Conservation (phyloP, 2,797 vertebrate species). For the Paratrypauchen microcephalus region DNA sequence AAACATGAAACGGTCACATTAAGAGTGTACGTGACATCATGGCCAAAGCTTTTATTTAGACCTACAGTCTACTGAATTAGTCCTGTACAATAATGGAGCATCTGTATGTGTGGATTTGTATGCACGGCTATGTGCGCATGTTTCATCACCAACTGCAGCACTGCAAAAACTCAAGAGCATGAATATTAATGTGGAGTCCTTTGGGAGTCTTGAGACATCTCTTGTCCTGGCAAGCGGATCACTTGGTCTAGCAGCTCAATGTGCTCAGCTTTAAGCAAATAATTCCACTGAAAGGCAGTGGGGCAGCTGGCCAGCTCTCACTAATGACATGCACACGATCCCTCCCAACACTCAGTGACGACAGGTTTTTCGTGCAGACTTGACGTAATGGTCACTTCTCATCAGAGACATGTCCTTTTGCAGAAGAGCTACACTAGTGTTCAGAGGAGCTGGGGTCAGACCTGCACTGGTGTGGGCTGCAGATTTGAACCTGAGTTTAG, state of each 20-base stretch:
- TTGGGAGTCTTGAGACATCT: constrained; percentile 76
- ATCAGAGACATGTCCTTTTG: constrained; percentile 31
- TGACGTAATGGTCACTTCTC: constrained; percentile 40
- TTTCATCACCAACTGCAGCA: constrained; percentile 73
- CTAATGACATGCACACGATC: constrained; percentile 50
- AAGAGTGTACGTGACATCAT: neutral
- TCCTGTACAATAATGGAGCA: constrained; percentile 30
- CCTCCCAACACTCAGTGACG: constrained; percentile 35
- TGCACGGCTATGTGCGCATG: constrained; percentile 44
- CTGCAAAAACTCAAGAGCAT: constrained; percentile 74
- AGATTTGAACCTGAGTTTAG: constrained; percentile 41
- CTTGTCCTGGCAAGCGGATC: constrained; percentile 75
- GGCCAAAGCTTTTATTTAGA: constrained; percentile 19
- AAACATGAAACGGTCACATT: constrained; percentile 21
- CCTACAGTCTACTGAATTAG: constrained; percentile 31
- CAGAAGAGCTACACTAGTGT: constrained; percentile 33
- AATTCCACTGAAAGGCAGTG: constrained; percentile 76
- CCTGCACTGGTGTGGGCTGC: constrained; percentile 36
- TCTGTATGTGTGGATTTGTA: constrained; percentile 24
- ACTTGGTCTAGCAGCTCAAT: constrained; percentile 68
- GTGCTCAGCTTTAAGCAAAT: constrained; percentile 74
- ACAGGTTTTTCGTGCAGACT: constrained; percentile 46
- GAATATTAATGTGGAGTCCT: constrained; percentile 78
- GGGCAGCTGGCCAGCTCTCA: constrained; percentile 71
- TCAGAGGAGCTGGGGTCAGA: constrained; percentile 31